Base-by-base conservation (phyloP, 1,140 invertebrate genomes). In the Sycobia sp. region DNA sequence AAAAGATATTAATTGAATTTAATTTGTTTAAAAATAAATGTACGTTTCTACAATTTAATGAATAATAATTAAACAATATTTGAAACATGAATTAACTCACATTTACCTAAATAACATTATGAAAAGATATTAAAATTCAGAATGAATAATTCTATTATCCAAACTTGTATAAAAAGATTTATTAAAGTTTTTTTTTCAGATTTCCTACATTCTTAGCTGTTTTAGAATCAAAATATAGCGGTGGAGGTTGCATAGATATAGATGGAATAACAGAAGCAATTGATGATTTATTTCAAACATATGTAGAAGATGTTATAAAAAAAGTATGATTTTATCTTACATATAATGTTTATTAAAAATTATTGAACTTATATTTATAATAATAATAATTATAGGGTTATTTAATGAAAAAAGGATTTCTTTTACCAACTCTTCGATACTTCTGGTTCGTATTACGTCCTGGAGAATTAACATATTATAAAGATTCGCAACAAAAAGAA, bases 381-480 rank as follows among this genome's bases (percentile, higher is more conserved):
- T 41, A 38, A 49, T 20, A 60, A 65, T 71, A 61, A 4, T 53
- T 80, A 78, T 59, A 75, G 87, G 90, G 90, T 16, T 86, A 85
- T 70, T 79, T 92, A 36, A 84, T 86, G 68, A 92, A 91, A 74
- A 86, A 86, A 68, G 90, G 90, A 1, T 91, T 89, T 68, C 82
- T 91, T 7, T 76, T 93, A 51, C 90, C 89, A 10, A 89, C 87
- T 1, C 87, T 90, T 80, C 83, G 87, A n/a, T 90, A 91, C 62
- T 88, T 90, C 72, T 92, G 90, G 88, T 91, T 92, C 75, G 89
- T 92, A 2, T 77, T 94, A 5, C 86, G 88, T 58, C 90, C 90
- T 4, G 87, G 85, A 20, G 86, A 89, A 66, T 79, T 93, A n/a
- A 84, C 83, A 0, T 93, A 91, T 73, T 93, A 88, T 76, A 90